Conservation (phyloP, 2,797 vertebrate genomes). For the Betta splendens region DNA sequence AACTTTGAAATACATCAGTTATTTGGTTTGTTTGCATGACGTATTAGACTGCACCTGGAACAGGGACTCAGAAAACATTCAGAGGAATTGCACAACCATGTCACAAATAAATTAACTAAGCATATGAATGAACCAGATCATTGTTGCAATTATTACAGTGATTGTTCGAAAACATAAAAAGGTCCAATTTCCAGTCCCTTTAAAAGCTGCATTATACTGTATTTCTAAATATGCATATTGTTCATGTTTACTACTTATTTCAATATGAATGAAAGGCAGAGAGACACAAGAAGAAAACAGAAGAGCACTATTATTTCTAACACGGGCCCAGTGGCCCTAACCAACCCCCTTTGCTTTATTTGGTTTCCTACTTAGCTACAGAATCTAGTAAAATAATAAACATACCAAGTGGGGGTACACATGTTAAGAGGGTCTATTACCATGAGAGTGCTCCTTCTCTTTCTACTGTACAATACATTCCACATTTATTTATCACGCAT, state of each 20-base stretch:
- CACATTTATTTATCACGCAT: constrained; percentile 32
- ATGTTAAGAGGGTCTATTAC: constrained; percentile 25
- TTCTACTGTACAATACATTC: constrained; percentile 37
- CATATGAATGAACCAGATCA: neutral
- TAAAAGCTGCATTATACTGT: neutral
- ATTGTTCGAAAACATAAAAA: constrained; percentile 18
- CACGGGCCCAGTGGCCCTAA: constrained; percentile 26
- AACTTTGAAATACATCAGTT: constrained; percentile 43
- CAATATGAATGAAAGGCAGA: constrained; percentile 27
- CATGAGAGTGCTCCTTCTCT: constrained; percentile 34
- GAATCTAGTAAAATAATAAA: constrained; percentile 31
- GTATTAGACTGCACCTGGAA: constrained; percentile 57
- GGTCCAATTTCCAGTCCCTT: neutral
- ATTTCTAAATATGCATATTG: constrained; percentile 11
- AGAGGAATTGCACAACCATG: constrained; percentile 19
- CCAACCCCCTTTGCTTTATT: constrained; percentile 43
- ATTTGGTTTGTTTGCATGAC: constrained; percentile 65
- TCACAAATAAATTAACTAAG: no score
- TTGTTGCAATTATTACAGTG: neutral
- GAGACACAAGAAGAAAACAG: constrained; percentile 5
- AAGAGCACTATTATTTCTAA: constrained; percentile 32
- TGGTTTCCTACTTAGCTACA: constrained; percentile 49
- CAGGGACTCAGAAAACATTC: constrained; percentile 40
- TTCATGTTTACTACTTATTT: constrained; percentile 19
- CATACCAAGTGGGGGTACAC: constrained; percentile 24